A percentile compares a stretch with the other conserved stretches of the same genome.
Conservation (phyloP, 1,140 invertebrate genomes). For the Lepidostoma basale region DNA sequence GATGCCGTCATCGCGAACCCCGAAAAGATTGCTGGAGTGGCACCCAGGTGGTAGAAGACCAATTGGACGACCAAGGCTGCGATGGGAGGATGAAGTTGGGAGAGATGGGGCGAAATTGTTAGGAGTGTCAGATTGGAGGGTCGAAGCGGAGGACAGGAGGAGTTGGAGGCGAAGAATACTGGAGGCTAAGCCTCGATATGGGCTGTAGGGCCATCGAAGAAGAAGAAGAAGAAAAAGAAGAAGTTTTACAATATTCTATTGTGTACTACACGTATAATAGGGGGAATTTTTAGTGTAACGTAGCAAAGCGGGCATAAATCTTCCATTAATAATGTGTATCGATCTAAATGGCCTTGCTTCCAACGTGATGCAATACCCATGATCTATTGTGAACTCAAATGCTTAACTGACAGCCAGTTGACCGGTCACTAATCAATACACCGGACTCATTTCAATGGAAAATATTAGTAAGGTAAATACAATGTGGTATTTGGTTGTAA, state of each 20-base stretch:
- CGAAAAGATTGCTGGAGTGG: too few relatives aligned
- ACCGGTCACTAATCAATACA: not conserved
- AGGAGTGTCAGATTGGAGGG: not conserved
- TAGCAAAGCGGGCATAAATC: constrained; percentile 3
- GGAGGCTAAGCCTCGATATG: not conserved
- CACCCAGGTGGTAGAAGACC: too few relatives aligned
- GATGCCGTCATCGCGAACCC: too few relatives aligned
- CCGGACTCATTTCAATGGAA: not conserved
- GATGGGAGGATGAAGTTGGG: too few relatives aligned
- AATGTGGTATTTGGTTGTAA: not conserved
- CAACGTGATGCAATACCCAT: not conserved
- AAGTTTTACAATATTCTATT: not conserved
- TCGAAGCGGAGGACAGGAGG: not conserved
- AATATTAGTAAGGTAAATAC: not conserved
- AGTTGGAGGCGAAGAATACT: not conserved
- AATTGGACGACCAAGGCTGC: too few relatives aligned
- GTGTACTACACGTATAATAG: too few relatives aligned
- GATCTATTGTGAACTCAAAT: not conserved
- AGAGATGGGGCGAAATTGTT: too few relatives aligned
- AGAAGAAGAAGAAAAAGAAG: not conserved
- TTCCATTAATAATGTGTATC: constrained; percentile 12
- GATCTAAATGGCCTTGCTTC: constrained; percentile 11
- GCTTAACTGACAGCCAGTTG: not conserved
- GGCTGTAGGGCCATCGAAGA: not conserved
- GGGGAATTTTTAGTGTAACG: too few relatives aligned